phyloP scores from a whole-genome alignment of 2,797 vertebrate species.

The Craterocephalus amniculus region DNA sequence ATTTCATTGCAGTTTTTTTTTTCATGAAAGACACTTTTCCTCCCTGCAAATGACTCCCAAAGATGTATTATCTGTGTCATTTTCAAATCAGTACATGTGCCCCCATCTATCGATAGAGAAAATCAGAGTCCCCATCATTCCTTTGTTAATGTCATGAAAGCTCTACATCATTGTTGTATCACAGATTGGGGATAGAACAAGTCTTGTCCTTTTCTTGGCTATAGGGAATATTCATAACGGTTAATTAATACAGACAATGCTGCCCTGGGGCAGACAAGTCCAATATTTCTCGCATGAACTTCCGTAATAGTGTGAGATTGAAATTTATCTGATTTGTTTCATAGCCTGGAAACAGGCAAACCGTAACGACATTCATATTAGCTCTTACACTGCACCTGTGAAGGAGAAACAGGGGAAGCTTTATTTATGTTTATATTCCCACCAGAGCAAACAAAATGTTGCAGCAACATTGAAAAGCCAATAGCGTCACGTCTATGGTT shows the following conservation, averaged over 20 bases:
- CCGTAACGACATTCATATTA: conserved; percentile 8
- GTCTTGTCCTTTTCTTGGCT: conserved; percentile 47
- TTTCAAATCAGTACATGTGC: conserved; percentile 43
- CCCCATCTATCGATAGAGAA: conserved; percentile 32
- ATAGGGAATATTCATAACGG: conserved; percentile 45
- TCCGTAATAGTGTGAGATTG: conserved; percentile 21
- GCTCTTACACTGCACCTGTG: conserved; percentile 48
- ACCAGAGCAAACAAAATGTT: conserved; percentile 59
- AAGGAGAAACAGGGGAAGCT: conserved; percentile 46
- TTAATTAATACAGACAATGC: conserved; percentile 68
- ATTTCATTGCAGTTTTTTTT: conserved; percentile 45
- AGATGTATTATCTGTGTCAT: conserved; percentile 51
- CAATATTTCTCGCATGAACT: conserved; percentile 47
- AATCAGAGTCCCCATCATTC: conserved; percentile 49
- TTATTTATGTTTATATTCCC: conserved; percentile 66
- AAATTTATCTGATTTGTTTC: conserved; percentile 31
- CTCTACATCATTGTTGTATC: conserved; percentile 64
- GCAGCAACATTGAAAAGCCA: conserved; percentile 56
- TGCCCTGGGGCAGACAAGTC: conserved; percentile 41
- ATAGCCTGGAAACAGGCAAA: conserved; percentile 23
- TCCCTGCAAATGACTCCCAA: conserved; percentile 26
- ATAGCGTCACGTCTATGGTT: conserved; percentile 47
- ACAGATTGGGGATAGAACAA: conserved; percentile 51
- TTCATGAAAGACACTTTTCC: conserved; percentile 31
- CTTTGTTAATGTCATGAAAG: conserved; percentile 56